Conservation (phyloP, 2,888 invertebrate genomes). For the Hyles lineata region DNA sequence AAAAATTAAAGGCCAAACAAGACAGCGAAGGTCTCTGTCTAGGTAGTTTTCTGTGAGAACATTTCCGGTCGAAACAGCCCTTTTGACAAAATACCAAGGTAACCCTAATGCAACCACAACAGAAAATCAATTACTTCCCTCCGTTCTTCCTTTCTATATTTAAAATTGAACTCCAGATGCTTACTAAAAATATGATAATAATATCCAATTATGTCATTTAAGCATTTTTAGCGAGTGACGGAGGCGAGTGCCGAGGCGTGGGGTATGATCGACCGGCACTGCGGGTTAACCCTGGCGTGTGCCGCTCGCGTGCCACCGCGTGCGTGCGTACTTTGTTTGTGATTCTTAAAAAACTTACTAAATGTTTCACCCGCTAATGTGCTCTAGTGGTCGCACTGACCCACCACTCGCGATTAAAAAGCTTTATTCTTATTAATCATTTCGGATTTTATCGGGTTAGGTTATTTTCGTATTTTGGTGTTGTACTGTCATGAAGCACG, state of each 20-base stretch:
- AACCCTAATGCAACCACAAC: no score
- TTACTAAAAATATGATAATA: neutral
- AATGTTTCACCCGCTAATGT: conserved; percentile 59
- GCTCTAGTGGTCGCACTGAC: conserved; percentile 42
- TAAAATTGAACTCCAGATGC: no score
- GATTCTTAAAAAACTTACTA: conserved; percentile 77
- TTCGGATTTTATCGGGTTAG: conserved; percentile 16
- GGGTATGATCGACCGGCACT: conserved; percentile 50
- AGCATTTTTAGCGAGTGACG: conserved; percentile 1
- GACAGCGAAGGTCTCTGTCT: no score
- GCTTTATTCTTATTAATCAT: conserved; percentile 25
- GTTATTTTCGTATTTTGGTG: conserved; percentile 15
- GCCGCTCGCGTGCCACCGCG: conserved; percentile 64
- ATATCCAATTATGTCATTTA: conserved; percentile 7
- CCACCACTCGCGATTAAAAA: conserved; percentile 38
- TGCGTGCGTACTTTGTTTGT: conserved; percentile 63
- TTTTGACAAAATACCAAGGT: no score
- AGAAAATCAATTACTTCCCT: no score
- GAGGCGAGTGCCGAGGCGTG: conserved; percentile 15
- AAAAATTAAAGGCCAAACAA: no score
- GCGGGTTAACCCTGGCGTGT: conserved; percentile 66
- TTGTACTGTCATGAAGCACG: neutral
- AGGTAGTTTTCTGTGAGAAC: no score
- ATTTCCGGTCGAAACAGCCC: no score
- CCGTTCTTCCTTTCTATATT: no score